Conservation (phyloP, 2,113 vertebrate genomes). For the Typhlomys cinereus region DNA sequence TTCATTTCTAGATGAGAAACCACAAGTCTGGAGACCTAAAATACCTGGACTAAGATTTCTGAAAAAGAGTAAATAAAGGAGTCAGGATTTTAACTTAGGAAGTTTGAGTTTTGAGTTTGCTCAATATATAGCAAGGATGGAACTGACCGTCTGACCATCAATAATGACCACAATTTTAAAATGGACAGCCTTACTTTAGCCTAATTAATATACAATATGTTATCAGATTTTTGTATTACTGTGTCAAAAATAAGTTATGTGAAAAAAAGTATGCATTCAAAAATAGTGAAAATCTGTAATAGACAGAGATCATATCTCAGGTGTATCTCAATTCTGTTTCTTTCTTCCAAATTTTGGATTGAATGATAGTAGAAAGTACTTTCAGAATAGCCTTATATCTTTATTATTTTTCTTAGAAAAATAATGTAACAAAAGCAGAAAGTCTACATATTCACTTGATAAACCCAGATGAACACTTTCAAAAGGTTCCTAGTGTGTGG, state of each 20-base stretch:
- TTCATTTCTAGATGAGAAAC: not conserved
- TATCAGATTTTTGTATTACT: not conserved
- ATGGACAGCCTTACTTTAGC: not conserved
- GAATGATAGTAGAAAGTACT: not conserved
- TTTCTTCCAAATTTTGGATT: not conserved
- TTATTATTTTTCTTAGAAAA: conserved; percentile 25
- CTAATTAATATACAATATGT: conserved; percentile 6
- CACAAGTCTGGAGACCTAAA: not conserved
- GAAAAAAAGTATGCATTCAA: not conserved
- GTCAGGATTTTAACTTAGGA: not conserved
- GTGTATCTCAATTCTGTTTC: not conserved
- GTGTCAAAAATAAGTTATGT: conserved; percentile 12
- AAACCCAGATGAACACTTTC: not conserved
- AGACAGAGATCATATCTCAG: not conserved
- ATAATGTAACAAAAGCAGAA: not conserved
- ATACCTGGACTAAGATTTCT: not conserved
- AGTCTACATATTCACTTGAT: not conserved
- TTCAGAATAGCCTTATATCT: not conserved
- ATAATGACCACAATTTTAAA: not conserved
- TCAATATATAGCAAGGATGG: not conserved
- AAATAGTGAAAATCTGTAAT: not conserved
- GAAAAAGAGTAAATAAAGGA: not conserved
- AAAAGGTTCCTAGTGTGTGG: too few species aligned
- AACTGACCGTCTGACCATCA: not conserved
- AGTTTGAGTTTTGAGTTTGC: not conserved